Evolutionary conservation across 2,888 invertebrate genomes (phyloP).

Genomic region (Athalia rosae): DNA sequence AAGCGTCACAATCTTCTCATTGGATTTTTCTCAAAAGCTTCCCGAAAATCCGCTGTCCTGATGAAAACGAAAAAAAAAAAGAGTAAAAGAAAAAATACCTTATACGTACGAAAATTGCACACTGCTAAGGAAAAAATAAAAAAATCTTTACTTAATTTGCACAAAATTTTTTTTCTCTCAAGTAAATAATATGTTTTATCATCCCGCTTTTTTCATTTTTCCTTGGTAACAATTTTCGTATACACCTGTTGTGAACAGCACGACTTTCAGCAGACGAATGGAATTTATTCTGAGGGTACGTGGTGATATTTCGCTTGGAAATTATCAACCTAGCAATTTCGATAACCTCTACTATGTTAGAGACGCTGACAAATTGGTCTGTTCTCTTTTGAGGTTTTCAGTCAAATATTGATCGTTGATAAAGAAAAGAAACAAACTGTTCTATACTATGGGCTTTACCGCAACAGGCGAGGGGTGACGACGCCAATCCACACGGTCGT

Average conservation of each 20-base stretch:
- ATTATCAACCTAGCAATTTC: too few species aligned
- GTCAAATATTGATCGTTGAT: constrained; percentile 34
- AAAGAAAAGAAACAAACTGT: constrained; percentile 15
- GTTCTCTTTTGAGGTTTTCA: constrained; percentile 32
- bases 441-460: constrained; percentile 20
- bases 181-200: too few species aligned
- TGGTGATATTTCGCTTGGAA: constrained; percentile 17
- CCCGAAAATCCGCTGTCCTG: not conserved
- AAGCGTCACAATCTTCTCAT: constrained; percentile 24
- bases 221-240: not conserved
- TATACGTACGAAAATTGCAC: constrained; percentile 22
- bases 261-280: constrained; percentile 22
- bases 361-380: constrained; percentile 41
- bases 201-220: not conserved
- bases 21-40: constrained; percentile 3
- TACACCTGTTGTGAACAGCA: not conserved
- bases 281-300: constrained; percentile 4
- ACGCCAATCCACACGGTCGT: constrained; percentile 24
- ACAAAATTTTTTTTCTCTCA: too few species aligned
- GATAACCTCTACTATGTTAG: constrained; percentile 18
- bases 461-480: too few species aligned
- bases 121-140: not conserved
- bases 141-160: not conserved
- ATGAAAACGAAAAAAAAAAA: not conserved
- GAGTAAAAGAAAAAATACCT: constrained; percentile 10